phyloP scores from a whole-genome alignment of 2,113 vertebrate genomes.

The Hiodon tergisus region DNA sequence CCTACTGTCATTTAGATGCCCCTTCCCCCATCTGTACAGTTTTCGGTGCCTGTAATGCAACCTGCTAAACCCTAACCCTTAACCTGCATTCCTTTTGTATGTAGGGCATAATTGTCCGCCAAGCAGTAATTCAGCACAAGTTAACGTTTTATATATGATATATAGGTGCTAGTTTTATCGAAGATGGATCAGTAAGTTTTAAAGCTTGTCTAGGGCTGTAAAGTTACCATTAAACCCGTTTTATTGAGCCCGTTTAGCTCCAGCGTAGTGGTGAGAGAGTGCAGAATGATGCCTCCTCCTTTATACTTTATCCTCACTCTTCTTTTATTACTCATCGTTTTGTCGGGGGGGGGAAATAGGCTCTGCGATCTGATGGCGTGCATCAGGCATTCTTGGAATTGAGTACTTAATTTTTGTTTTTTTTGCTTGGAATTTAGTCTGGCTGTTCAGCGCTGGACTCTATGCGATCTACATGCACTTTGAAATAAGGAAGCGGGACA shows the following conservation, averaged over 20 bases:
- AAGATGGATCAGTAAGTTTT: constrained; percentile 19
- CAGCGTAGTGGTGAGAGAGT: too few relatives aligned
- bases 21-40: constrained; percentile 42
- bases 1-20: not conserved
- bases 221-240: constrained; percentile 52
- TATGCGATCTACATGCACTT: constrained; percentile 65
- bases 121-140: constrained; percentile 69
- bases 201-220: constrained; percentile 34
- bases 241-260: constrained; percentile 22
- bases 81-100: constrained; percentile 38
- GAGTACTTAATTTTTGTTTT: constrained; percentile 65
- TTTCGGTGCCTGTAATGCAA: constrained; percentile 52
- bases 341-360: constrained; percentile 3
- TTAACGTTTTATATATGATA: constrained; percentile 35
- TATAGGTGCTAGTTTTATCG: constrained; percentile 58
- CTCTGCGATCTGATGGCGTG: constrained; percentile 59
- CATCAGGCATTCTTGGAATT: constrained; percentile 65
- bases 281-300: too few relatives aligned
- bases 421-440: constrained; percentile 41
- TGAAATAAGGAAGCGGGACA: constrained; percentile 36
- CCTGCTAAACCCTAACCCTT: not conserved
- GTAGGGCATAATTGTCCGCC: constrained; percentile 44
- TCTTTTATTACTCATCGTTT: too few relatives aligned
- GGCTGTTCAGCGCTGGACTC: constrained; percentile 60
- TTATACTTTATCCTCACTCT: too few relatives aligned